Percentiles rank a stretch among this genome's conserved stretches.
Evolutionary conservation across 2,888 invertebrate genomes (phyloP).

Genomic region (Synanthedon myopaeformis): DNA sequence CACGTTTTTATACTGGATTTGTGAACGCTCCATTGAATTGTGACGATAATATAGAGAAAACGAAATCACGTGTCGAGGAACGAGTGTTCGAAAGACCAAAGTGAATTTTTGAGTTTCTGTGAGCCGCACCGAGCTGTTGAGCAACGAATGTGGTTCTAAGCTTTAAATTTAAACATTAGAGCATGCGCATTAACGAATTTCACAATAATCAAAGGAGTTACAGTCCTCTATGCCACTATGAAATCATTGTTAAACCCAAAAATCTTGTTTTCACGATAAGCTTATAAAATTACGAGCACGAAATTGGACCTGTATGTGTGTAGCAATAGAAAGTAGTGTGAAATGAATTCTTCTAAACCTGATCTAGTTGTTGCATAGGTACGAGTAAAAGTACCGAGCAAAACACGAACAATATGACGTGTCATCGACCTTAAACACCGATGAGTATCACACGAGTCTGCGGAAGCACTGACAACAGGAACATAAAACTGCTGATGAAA

Average conservation of each 20-base stretch:
- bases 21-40: neutral
- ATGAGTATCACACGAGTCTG: neutral
- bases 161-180: neutral
- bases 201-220: neutral
- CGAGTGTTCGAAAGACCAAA: neutral
- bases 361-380: neutral
- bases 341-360: neutral
- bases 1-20: neutral
- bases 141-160: neutral
- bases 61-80: neutral
- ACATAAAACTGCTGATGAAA: slow-evolving; percentile 13
- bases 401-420: slow-evolving; percentile 2
- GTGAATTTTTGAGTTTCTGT: neutral
- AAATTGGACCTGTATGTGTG: neutral
- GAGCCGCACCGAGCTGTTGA: neutral
- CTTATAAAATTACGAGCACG: too few relatives aligned
- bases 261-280: too few relatives aligned
- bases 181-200: neutral
- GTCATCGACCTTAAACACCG: slow-evolving; percentile 15
- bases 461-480: neutral
- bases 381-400: neutral
- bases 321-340: neutral
- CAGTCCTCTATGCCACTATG: neutral
- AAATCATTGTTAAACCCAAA: too few relatives aligned
- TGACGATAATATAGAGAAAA: neutral